Conservation (phyloP, 2,888 invertebrate genomes). For the Hirtodrosophila cameraria region DNA sequence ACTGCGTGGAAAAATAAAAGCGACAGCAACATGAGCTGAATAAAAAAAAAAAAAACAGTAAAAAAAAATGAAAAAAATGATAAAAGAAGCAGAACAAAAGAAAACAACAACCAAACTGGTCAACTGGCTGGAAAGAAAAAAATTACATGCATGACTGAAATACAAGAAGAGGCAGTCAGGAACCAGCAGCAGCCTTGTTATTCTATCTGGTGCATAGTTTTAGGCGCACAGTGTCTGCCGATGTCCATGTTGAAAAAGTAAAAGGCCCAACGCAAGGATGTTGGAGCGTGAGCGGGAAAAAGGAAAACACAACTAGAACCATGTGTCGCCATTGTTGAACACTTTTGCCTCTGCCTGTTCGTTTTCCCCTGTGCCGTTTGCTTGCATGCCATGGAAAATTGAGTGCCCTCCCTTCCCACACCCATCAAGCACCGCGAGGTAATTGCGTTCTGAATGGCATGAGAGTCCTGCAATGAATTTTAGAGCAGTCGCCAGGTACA, state of each 20-base stretch:
- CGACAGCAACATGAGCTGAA: conserved; percentile 25
- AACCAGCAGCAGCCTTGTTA: conserved; percentile 33
- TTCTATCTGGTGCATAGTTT: conserved; percentile 62
- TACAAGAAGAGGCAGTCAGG: conserved; percentile 57
- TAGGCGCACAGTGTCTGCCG: conserved; percentile 42
- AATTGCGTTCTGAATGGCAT: conserved; percentile 59
- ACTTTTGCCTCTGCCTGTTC: neutral
- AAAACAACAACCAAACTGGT: conserved; percentile 39
- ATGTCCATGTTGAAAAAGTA: conserved; percentile 4
- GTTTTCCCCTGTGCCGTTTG: conserved; percentile 35
- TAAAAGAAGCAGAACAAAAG: conserved; percentile 31
- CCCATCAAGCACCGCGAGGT: conserved; percentile 31
- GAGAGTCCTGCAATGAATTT: conserved; percentile 22
- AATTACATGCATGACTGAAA: conserved; percentile 75
- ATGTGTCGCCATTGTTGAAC: conserved; percentile 31
- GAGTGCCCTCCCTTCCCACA: no score
- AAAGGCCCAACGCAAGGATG: conserved; percentile 4
- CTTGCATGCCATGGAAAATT: conserved; percentile 32
- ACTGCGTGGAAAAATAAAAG: conserved; percentile 57
- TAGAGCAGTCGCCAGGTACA: neutral
- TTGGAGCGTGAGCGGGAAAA: neutral
- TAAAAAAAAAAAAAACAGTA: conserved; percentile 8
- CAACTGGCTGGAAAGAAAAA: conserved; percentile 70
- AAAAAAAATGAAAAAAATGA: conserved; percentile 2
- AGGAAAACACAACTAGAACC: neutral